phyloP scores from a whole-genome alignment of 2,888 invertebrate genomes.

The Hydrotaea diabolus region DNA sequence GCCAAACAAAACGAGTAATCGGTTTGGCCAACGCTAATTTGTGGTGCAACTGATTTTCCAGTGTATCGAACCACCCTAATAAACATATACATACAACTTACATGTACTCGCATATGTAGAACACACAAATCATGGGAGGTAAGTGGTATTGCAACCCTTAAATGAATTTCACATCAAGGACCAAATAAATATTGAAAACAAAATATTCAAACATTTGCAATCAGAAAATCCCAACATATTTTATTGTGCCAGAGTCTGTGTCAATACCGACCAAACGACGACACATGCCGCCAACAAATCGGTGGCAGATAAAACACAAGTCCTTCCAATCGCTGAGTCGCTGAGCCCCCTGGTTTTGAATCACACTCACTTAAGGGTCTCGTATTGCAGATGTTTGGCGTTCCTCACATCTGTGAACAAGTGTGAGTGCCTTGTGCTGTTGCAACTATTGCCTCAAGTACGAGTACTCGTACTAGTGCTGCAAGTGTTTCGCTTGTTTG shows the following conservation, averaged over 20 bases:
- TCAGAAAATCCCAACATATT: slow-evolving; percentile 17
- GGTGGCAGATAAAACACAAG: background rate
- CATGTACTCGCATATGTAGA: too few species aligned
- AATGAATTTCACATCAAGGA: background rate
- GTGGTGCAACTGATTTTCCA: too few species aligned
- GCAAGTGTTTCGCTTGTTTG: background rate
- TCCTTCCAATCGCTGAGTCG: too few species aligned
- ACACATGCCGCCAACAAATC: background rate
- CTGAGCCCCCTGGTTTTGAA: background rate
- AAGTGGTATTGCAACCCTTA: background rate
- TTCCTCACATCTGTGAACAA: background rate
- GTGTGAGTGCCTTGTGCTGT: background rate
- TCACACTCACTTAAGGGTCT: background rate
- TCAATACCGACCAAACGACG: background rate
- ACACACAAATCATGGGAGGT: too few species aligned
- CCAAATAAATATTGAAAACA: background rate
- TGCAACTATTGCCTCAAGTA: background rate
- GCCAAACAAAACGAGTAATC: too few species aligned
- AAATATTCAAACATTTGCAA: background rate
- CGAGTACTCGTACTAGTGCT: too few species aligned
- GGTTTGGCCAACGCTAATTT: too few species aligned
- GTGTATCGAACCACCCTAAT: background rate
- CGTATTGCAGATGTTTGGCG: background rate
- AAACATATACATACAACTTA: too few species aligned
- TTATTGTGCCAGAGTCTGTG: background rate